Base-by-base conservation (phyloP, 2,113 vertebrate species). In the Leuciscus idus region DNA sequence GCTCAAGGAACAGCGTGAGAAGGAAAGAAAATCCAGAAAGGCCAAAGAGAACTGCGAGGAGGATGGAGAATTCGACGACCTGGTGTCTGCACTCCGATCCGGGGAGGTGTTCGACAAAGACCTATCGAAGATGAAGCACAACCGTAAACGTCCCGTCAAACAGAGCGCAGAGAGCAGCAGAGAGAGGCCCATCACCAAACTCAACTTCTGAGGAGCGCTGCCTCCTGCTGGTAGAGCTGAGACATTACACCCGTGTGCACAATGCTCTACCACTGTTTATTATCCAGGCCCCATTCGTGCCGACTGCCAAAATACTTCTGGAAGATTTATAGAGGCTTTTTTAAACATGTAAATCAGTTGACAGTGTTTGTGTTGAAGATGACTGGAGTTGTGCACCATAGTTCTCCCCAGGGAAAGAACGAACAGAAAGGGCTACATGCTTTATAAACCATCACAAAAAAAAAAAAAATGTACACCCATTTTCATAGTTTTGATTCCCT, bases 91-190 rank as follows among this genome's bases (percentile, higher is more conserved):
- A 4, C 85, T 97, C 77, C 94, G 96, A 85, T 97, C 96, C 0
- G 96, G 96, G 17, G 96, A 97, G 87, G 96, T 97, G 68, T 97
- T 97, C 6, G 96, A 97, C 93, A 97, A 97, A 92, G 96, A 97
- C 92, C 94, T 97, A 73, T 95, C 93, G 85, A 97, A 97, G 90
- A 95, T 97, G 82, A 97, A 96, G 87, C 95, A 96, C 74, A 96
- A 95, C 90, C 96, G 96, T 88, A 97, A 97, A 87, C 94, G 96
- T 28, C 94, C 93, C 0, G 94, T 93, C 68, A 94, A 93, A 91
- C 95, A 95, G 89, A 91, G 90, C 85, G 75, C 93, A 23, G 96
- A 96, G 62, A 94, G 89, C 57, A 96, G 94, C 84, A 92, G 96
- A 81, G 96, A 97, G 87, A 90, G 96, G 80, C 94, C 95, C 0